Evolutionary conservation across 92 coral and sea anemone genomes (phyloP).

Genomic region (Zoanthus solanderi): DNA sequence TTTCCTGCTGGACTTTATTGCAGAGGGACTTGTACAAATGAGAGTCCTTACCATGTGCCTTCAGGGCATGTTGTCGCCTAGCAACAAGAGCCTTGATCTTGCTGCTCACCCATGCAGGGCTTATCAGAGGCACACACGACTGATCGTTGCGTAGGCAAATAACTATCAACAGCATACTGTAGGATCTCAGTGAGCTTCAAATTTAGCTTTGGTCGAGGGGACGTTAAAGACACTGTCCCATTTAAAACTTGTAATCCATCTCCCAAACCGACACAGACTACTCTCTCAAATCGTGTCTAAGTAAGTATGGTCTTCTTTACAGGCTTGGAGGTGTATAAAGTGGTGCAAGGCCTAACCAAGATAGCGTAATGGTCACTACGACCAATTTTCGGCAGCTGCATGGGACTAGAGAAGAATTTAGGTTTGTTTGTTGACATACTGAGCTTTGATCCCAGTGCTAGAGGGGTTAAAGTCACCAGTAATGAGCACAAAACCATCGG

Average conservation of each 20-base stretch:
- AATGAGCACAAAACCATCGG: too few species aligned
- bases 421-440: too few species aligned
- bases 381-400: not conserved
- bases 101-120: too few species aligned
- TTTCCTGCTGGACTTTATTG: conserved; percentile 22
- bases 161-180: conserved; percentile 11
- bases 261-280: not conserved
- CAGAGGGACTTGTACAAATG: too few species aligned
- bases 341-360: not conserved
- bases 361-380: conserved; percentile 7
- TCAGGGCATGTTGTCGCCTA: conserved; percentile 29
- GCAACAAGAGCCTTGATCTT: not conserved
- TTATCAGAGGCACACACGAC: too few species aligned
- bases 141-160: not conserved
- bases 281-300: not conserved
- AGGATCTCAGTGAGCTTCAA: not conserved
- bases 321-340: not conserved
- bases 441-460: too few species aligned
- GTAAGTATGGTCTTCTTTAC: not conserved
- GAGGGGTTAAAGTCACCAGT: too few species aligned
- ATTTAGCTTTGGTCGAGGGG: conserved; percentile 6
- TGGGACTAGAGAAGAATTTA: too few species aligned
- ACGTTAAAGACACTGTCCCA: not conserved
- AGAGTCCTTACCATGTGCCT: conserved; percentile 23
- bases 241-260: not conserved